These are phyloP conservation scores for Junonia oenone DNA, from an alignment of 2,888 invertebrate genomes.

Conservation along the genomic window DNA sequence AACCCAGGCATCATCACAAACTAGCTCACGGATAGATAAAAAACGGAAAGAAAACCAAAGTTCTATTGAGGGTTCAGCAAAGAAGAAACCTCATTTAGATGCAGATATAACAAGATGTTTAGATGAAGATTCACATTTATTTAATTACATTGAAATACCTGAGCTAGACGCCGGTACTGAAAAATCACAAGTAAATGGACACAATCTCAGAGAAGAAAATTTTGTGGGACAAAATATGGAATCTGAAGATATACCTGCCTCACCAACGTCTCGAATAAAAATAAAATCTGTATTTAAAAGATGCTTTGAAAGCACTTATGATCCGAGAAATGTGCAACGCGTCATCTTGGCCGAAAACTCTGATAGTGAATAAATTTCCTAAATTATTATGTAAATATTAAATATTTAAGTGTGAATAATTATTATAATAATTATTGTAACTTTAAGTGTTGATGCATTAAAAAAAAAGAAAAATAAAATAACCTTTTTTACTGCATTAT, in stretches of 20 bases:
- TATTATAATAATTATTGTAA: not conserved
- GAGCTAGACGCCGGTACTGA: slow-evolving; percentile 37
- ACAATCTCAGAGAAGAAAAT: slow-evolving; percentile 28
- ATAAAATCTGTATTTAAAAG: slow-evolving; percentile 84
- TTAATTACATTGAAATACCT: slow-evolving; percentile 69
- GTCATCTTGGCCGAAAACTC: slow-evolving; percentile 85
- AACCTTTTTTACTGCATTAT: slow-evolving; percentile 68
- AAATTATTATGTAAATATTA: slow-evolving; percentile 1
- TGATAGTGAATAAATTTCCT: slow-evolving; percentile 74
- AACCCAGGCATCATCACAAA: slow-evolving; percentile 58
- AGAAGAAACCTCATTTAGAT: slow-evolving; percentile 62
- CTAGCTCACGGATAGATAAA: slow-evolving; percentile 52
- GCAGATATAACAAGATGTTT: slow-evolving; percentile 57
- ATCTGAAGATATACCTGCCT: slow-evolving; percentile 76
- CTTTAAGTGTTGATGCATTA: slow-evolving; percentile 3
- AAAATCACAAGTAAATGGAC: slow-evolving; percentile 29
- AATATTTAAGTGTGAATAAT: not conserved
- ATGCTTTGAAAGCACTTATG: slow-evolving; percentile 87
- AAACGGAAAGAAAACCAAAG: slow-evolving; percentile 49
- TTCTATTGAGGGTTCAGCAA: slow-evolving; percentile 39
- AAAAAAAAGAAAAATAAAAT: slow-evolving; percentile 53
- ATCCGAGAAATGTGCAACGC: slow-evolving; percentile 79
- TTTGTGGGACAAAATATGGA: slow-evolving; percentile 39
- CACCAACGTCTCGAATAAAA: slow-evolving; percentile 80
- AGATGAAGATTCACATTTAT: slow-evolving; percentile 72